Percentiles rank a stretch among this genome's conserved stretches.
phyloP scores from a whole-genome alignment of 2,888 invertebrate species.

The Habroteleia sp. region DNA sequence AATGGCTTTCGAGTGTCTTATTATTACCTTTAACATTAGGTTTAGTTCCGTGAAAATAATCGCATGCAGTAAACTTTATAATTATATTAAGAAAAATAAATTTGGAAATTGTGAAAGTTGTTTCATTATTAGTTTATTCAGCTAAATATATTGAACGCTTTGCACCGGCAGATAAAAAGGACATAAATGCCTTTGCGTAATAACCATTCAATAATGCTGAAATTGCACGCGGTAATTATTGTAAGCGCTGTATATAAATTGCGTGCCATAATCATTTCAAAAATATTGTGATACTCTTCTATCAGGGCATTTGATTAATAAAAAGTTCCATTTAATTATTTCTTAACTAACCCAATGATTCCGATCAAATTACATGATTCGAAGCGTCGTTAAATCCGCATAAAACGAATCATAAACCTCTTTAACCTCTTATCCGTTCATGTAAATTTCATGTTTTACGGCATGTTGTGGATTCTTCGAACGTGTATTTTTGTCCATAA shows the following conservation, averaged over 20 bases:
- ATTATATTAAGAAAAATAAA: too few relatives aligned
- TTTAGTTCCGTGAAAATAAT: too few relatives aligned
- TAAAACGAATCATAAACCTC: constrained; percentile 47
- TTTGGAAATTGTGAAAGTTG: too few relatives aligned
- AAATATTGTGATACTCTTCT: constrained; percentile 17
- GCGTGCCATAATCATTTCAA: neutral
- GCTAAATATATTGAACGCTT: too few relatives aligned
- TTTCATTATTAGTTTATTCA: too few relatives aligned
- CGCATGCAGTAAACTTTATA: too few relatives aligned
- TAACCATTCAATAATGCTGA: constrained; percentile 10
- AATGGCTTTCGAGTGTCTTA: too few relatives aligned
- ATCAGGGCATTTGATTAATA: constrained; percentile 7
- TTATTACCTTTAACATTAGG: too few relatives aligned
- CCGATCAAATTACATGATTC: constrained; percentile 49
- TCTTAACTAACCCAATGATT: constrained; percentile 32
- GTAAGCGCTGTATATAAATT: constrained; percentile 13
- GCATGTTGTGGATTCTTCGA: constrained; percentile 53
- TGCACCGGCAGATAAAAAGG: neutral
- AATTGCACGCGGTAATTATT: constrained; percentile 12
- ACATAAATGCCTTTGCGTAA: constrained; percentile 19
- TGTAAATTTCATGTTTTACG: constrained; percentile 57
- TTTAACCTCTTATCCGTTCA: constrained; percentile 24
- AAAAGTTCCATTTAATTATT: constrained; percentile 24
- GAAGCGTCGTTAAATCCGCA: constrained; percentile 39
- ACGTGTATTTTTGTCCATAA: constrained; percentile 59